Evolutionary conservation across 2,888 invertebrate genomes (phyloP), one percentile per base, ranked within the genome.

Genomic region (Odontomyia ornata): DNA sequence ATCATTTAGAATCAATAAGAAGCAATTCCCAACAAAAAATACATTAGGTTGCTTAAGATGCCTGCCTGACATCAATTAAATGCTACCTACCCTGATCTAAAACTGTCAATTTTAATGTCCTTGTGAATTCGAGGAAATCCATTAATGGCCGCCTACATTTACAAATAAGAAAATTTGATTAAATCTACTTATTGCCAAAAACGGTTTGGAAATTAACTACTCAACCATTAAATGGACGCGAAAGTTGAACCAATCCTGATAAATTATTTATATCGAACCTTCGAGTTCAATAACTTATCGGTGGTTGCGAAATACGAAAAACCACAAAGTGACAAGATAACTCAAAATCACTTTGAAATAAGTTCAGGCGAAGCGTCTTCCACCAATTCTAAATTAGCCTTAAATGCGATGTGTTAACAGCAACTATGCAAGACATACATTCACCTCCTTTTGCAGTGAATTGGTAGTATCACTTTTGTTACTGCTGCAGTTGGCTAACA

Each of bases 401-500:
- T 13, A 9, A 52, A 4, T 13, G 52, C 18, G 52, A 52, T 52
- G 15, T 52, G 52, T 52, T 52, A 52, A 13, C 52, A 52, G 15
- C 52, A 13, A 18, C 52, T 4, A 18, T 52, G 52, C n/a, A 52
- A n/a, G 52, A 36, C 3, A 36, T 36, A 36, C n/a, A n/a, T 52
- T 52, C 52, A 18, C 52, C 52, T 52, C 52, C 52, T 52, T 43
- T 52, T 52, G 15, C 52, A 52, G 15, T 9, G n/a, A 52, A 52
- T 52, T 4, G n/a, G 18, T n/a, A 4, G 18, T 52, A 18, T 4
- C 15, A 52, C 3, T 13, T 52, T 52, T 52, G 52, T 15, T 36
- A 4, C 52, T 4, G 13, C 5, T 13, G 52, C 52, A 67, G 15
- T 73, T 73, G 25, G 52, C 18, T 57, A 73, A 73, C 73, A 69